These are phyloP conservation scores for Drosophila tsacasi DNA, from an alignment of 1,140 invertebrate species.

Conservation along the genomic window DNA sequence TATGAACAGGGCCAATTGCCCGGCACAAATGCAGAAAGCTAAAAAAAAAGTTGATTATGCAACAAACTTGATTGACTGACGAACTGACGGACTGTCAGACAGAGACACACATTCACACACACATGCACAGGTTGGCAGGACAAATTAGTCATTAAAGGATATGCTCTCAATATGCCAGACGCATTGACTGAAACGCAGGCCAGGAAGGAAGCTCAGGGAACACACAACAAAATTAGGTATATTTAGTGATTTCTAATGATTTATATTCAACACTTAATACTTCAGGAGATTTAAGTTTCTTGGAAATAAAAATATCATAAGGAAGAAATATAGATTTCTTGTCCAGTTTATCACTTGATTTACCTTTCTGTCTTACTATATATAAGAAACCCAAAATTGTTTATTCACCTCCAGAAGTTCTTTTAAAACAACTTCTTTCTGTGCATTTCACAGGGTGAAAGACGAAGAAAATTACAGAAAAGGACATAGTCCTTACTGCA, in stretches of 20 bases:
- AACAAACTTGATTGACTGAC: constrained; percentile 42
- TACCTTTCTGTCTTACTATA: neutral
- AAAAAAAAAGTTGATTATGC: constrained; percentile 37
- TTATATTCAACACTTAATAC: neutral
- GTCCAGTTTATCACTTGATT: neutral
- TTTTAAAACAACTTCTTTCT: neutral
- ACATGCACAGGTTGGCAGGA: constrained; percentile 35
- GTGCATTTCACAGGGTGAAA: constrained; percentile 10
- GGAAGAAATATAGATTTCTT: neutral
- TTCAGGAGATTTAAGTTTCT: neutral
- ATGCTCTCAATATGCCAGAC: constrained; percentile 50
- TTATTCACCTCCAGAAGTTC: neutral
- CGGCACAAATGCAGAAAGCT: constrained; percentile 66
- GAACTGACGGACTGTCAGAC: constrained; percentile 32
- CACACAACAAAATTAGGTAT: constrained; percentile 4
- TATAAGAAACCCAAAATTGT: neutral
- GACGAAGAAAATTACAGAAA: constrained; percentile 19
- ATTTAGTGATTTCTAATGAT: neutral
- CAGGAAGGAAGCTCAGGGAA: constrained; percentile 32
- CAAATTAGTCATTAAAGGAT: constrained; percentile 75
- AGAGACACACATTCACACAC: neutral
- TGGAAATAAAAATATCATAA: neutral
- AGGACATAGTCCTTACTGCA: constrained; percentile 49
- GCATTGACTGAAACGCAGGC: constrained; percentile 22
- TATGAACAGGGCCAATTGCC: constrained; percentile 55